phyloP scores from a whole-genome alignment of 2,888 invertebrate species.

The Zele albiditarsus region DNA sequence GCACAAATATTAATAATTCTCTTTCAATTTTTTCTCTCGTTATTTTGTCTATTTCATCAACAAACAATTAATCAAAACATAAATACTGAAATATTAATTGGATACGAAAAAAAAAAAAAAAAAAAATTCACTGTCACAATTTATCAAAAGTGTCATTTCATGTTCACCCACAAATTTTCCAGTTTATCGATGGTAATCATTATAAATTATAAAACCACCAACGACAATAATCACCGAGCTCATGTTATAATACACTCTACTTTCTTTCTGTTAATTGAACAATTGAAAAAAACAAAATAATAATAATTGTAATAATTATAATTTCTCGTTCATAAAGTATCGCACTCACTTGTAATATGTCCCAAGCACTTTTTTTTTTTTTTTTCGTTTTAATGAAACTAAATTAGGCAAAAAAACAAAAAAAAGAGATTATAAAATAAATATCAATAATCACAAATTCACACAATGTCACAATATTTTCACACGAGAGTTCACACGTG shows the following conservation, averaged over 20 bases:
- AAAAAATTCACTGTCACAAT: slow-evolving; percentile 5
- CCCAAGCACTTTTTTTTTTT: not conserved
- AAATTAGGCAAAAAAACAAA: not conserved
- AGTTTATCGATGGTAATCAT: slow-evolving; percentile 7
- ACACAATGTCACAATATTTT: not conserved
- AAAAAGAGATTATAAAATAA: not conserved
- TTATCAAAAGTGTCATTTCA: not conserved
- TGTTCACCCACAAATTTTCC: slow-evolving; percentile 11
- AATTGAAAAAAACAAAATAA: not conserved
- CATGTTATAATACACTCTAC: not conserved
- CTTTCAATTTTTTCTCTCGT: not conserved
- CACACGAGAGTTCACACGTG: slow-evolving; percentile 1
- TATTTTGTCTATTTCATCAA: not conserved
- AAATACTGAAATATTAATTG: not conserved
- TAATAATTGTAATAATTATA: not conserved
- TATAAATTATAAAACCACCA: slow-evolving; percentile 8
- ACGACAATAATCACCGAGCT: not conserved
- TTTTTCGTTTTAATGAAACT: not conserved
- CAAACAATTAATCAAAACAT: not conserved
- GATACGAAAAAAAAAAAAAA: not conserved
- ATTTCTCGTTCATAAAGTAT: not conserved
- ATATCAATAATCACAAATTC: not conserved
- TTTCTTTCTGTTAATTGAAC: not conserved
- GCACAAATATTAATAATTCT: not conserved
- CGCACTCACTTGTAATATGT: not conserved